Base-by-base conservation (phyloP, 35 echinoderm and acorn worm genomes). In the Hemicentrotus pulcherrimus region DNA sequence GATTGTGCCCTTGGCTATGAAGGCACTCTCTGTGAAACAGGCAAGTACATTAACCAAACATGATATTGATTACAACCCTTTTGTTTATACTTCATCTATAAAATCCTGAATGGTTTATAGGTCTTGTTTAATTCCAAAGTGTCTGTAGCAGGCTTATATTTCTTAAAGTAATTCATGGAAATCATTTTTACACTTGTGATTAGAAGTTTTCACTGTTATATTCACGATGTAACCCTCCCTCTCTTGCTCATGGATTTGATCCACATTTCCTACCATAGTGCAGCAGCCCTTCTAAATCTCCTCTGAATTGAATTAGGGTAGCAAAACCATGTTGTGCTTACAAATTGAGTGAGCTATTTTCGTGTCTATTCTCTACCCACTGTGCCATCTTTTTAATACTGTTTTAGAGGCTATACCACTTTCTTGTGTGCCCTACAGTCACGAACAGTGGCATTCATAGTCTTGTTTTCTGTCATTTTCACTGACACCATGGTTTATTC, bases 1-100 rank as follows among this genome's bases (percentile, higher is more conserved):
- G 91, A 93, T 31, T 93, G 91, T 93, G 91, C 30, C 47, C 45
- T 93, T 48, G 91, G 91, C 19, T 93, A 93, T 93, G 91, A 93
- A 48, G 91, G 91, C 91, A 55, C 48, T 48, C 30, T 93, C n/a
- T 93, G 91, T 93, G 91, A 93, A 93, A 93, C n/a, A 24, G 91
- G 91, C 48, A 48, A 28, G 91, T 50, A 10, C 24, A 22, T 55
- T 55, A n/a, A 78, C 0, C 65, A 28, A 78, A 78, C 6, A 4
- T 78, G 0, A 6, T 22, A 0, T 78, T 78, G 1, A 24, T 71
- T 71, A 24, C 2, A 1, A 55, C 14, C 0, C 52, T 59, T 9
- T 59, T 13, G 2, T 59, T 9, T 2, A 59, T 59, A 59, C 16
- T 9, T 59, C 1, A 2, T 59, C 5, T 41, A 3, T 41, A 0